Base-by-base conservation (phyloP, 2,888 invertebrate genomes). In the Eueremaeus valkanovi region DNA sequence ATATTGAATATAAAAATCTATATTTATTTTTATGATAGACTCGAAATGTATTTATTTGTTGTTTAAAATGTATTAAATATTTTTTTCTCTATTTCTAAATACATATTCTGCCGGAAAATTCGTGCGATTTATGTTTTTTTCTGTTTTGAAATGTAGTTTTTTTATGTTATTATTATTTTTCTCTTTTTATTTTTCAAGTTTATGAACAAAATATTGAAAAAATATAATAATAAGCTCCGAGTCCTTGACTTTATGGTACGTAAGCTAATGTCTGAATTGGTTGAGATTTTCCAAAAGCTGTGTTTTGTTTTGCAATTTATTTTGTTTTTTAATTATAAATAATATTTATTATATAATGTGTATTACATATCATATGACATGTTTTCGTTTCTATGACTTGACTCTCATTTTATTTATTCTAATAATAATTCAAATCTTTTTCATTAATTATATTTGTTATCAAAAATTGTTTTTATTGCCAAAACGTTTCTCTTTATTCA, bases 281-380 rank as follows among this genome's bases (percentile, higher is more conserved):
- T 55, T 55, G 6, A 11, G 6, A 27, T n/a, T n/a, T n/a, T n/a
- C n/a, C n/a, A n/a, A n/a, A n/a, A n/a, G n/a, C n/a, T n/a, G n/a
- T n/a, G 27, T 27, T 55, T 55, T 55, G 24, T 27, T 55, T 3
- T 55, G 11, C 5, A 55, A 27, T 55, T 27, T 27, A 27, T 27
- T 18, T 51, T 51, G 6, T 3, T 11, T 51, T n/a, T 51, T 51
- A 3, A 45, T 16, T 45, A 18, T 18, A 45, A 13, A 45, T 16
- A 45, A 45, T 45, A 18, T 45, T 45, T 45, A 16, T 16, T 13
- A 6, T 45, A 6, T 45, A 11, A 45, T 45, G 3, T 45, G 8
- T 31, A 21, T 61, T 31, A 3, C 29, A 63, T 63, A 63, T 63
- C 61, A 33, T 63, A 63, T 63, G 61, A 63, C 33, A 24, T 63